Evolutionary conservation across 2,888 invertebrate genomes (phyloP).

Genomic region (Drosophila yooni): DNA sequence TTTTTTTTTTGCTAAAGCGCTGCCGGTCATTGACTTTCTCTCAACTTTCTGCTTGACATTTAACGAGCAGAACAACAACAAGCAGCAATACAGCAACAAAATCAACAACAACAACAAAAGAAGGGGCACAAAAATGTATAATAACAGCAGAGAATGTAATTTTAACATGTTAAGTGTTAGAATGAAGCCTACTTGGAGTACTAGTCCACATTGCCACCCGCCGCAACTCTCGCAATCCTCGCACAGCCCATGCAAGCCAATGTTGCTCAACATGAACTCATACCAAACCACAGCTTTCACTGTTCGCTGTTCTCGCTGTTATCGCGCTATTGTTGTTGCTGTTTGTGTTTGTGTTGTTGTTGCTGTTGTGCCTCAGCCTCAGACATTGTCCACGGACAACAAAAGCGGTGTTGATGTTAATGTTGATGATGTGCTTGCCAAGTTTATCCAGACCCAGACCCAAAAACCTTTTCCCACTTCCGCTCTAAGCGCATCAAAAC

Average conservation of each 20-base stretch:
- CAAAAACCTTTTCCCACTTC: neutral
- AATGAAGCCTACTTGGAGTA: constrained; percentile 75
- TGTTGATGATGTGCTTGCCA: constrained; percentile 34
- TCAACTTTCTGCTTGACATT: constrained; percentile 76
- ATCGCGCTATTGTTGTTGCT: constrained; percentile 8
- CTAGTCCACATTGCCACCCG: constrained; percentile 10
- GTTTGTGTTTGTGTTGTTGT: constrained; percentile 29
- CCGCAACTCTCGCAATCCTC: neutral
- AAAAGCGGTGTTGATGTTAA: constrained; percentile 61
- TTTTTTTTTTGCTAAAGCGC: constrained; percentile 13
- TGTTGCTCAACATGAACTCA: constrained; percentile 4
- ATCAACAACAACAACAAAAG: constrained; percentile 8
- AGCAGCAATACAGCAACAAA: constrained; percentile 38
- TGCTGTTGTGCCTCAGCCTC: constrained; percentile 46
- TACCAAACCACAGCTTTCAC: constrained; percentile 19
- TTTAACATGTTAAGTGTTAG: constrained; percentile 79
- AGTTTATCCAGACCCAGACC: constrained; percentile 34
- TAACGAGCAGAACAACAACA: constrained; percentile 62
- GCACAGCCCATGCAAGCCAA: neutral
- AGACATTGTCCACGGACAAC: constrained; percentile 73
- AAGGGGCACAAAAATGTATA: constrained; percentile 26
- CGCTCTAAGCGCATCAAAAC: constrained; percentile 44
- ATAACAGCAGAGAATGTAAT: constrained; percentile 63
- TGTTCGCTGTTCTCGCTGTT: constrained; percentile 17
- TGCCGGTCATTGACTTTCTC: constrained; percentile 75